Evolutionary conservation across 2,888 invertebrate genomes (phyloP), one percentile per base, ranked within the genome.

Genomic region (Epinotia brunnichana): DNA sequence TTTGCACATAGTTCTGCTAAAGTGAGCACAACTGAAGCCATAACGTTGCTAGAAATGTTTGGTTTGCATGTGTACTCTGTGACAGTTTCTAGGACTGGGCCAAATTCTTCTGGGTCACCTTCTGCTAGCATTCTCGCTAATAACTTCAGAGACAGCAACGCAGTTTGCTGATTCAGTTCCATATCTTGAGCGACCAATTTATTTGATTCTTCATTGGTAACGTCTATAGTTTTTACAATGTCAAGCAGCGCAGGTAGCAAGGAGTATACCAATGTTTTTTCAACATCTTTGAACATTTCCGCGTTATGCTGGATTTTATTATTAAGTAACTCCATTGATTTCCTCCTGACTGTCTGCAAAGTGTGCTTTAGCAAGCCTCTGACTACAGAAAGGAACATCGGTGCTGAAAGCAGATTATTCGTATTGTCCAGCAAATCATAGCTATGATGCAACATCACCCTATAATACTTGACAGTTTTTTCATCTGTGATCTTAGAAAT

Each of bases 251-350:
- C 94, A 0, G 94, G 92, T 0, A 97, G 88, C 53, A 97, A 82
- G 0, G 94, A 90, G 29, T 94, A 91, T 11, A 97, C 83, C 62
- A 94, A 82, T 0, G 87, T 83, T 13, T 90, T 88, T 48, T 93
- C 89, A 4, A 94, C 94, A 67, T 94, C 90, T 0, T 89, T 86
- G 64, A 95, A 95, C 79, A 95, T 95, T 75, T 94, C 94, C 3
- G 94, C 93, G 74, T 95, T 95, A 74, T 95, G 94, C 76, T 96
- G 96, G 9, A 99, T 92, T 87, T 98, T 97, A 10, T 94, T 94
- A 80, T 97, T 98, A 0, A 99, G 89, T 53, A 99, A 88, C 81
- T 99, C 98, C 89, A 99, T 94, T 0, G 97, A 95, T 84, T 97
- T 96, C 74, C 96, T 94, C 76, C 96, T 94, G 0, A 99, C 96